Base-by-base conservation (phyloP, 2,113 vertebrate genomes). In the Peromyscus polionotus region DNA sequence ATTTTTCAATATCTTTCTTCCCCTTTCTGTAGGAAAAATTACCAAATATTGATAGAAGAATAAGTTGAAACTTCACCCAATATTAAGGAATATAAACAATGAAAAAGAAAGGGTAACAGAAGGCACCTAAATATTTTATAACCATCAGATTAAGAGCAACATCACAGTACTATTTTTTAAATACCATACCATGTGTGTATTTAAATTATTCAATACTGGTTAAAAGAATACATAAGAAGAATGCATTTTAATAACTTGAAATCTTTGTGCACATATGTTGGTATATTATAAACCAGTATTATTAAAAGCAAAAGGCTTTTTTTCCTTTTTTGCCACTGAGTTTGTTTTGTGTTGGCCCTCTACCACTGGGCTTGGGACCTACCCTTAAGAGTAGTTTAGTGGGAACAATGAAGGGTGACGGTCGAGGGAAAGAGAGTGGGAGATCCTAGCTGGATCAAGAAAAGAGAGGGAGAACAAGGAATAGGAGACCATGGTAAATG, bases 151-250 rank as follows among this genome's bases (percentile, higher is more conserved):
- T 75, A 93, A 59, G 3, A 75, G 7, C 28, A 86, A 70, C 20
- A 51, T 59, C 22, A 59, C 16, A 96, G 8, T 28, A 57, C 12
- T 87, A 51, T n/a, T 95, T 77, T 48, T 81, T 67, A 14, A 67
- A 91, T 83, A 70, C 48, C 26, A 48, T 2, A 0, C 20, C 36
- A 83, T 24, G 20, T n/a, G 1, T 54, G 48, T 84, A 51, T 81
- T 24, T 80, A 96, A 89, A 77, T 68, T 87, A 3, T 5, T 88
- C 17, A 76, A 76, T 72, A 93, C 24, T 94, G 65, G 88, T 86
- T 93, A 91, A 81, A 88, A 36, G 31, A 67, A 22, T 33, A 88
- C 31, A 89, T 70, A 65, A 91, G 89, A 45, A 89, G 73, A 88
- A 19, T 24, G 61, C 57, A 33, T 80, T 61, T 61, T 91, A 76